Base-by-base conservation (phyloP, 2,113 vertebrate genomes). In the Psilopogon haemacephalus region DNA sequence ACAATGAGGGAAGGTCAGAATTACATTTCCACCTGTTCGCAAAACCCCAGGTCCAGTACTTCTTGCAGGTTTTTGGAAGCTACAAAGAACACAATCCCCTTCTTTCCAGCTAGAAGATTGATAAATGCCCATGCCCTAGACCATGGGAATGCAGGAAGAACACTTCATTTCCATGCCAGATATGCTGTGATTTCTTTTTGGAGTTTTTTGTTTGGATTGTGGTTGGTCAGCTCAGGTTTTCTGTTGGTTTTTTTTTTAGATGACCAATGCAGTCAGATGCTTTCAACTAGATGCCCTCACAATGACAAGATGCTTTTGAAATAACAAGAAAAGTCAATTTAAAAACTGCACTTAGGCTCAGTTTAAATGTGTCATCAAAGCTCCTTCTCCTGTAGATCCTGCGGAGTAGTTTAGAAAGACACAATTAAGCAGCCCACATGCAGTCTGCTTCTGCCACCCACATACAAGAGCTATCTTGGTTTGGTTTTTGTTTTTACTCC, bases 11-110 rank as follows among this genome's bases (percentile, higher is more conserved):
- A 75, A 94, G 60, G 67, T 55, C 94, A 93, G 89, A 94, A 92
- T 87, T 67, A 7, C 60, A 69, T 42, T 95, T 84, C 76, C 79
- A 89, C 30, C 79, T 88, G 68, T 44, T 93, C 52, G 62, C 69
- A 78, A 81, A 67, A 73, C 27, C 69, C 30, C 65, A 73, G 38
- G 15, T 62, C n/a, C 17, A 44, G 4, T 64, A 63, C n/a, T 86
- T 93, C 44, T 69, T 65, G 54, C 8, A 14, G n/a, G n/a, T 48
- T 94, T 94, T 79, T 62, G 65, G 72, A 97, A 92, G 88, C 70
- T 74, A 84, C 9, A 60, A 40, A 73, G 24, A 90, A 64, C 2
- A 1, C 23, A 30, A 26, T 30, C 9, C 13, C 24, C 9, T 46
- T 54, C 55, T 59, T 76, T 26, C n/a, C 21, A 55, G 19, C 40